Evolutionary conservation across 2,888 invertebrate species (phyloP), one percentile per base, ranked within the genome.

Genomic region (Autographa gamma): DNA sequence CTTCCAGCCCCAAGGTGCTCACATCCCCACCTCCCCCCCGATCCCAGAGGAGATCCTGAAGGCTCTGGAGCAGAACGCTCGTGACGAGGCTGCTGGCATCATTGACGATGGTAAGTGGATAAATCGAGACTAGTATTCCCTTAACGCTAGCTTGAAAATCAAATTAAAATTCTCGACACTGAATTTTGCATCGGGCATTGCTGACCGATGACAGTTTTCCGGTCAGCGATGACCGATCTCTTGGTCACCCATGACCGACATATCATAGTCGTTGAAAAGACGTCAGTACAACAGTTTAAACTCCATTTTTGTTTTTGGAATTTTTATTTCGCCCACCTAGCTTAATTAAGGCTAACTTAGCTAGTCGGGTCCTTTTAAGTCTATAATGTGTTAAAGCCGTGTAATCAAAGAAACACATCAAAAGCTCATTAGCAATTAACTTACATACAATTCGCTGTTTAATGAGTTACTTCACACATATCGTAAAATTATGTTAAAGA

Each of bases 21-120:
- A 96, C 87, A 85, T 96, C 66, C 97, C 96, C 52, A 96, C 96
- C 18, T 91, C 96, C n/a, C 96, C 96, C 13, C 96, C 96, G 38
- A 94, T 94, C 48, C 96, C 96, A 19, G 96, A 96, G 63, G 96
- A 93, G 19, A 96, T 96, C 91, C 89, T 96, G 80, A 95, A 96
- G 92, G 96, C 96, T 73, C 74, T 96, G 80, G 96, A 92, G 63
- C 93, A 94, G 89, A 96, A 96, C 88, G 96, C 96, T 7, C 93
- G 95, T 68, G 96, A 96, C 86, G 96, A 96, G 73, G 96, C 96
- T 31, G 96, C 96, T 80, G 96, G 96, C 64, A 96, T 96, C 86
- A 88, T 95, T 73, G 96, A 96, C 84, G 96, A 96, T 87, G 96
- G 96, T 93, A 81, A 90, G 89, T 90, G 68, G 59, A 25, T 2